Evolutionary conservation across 2,797 vertebrate species (phyloP), one percentile per base, ranked within the genome.

Genomic region (Threskiornis aethiopicus): DNA sequence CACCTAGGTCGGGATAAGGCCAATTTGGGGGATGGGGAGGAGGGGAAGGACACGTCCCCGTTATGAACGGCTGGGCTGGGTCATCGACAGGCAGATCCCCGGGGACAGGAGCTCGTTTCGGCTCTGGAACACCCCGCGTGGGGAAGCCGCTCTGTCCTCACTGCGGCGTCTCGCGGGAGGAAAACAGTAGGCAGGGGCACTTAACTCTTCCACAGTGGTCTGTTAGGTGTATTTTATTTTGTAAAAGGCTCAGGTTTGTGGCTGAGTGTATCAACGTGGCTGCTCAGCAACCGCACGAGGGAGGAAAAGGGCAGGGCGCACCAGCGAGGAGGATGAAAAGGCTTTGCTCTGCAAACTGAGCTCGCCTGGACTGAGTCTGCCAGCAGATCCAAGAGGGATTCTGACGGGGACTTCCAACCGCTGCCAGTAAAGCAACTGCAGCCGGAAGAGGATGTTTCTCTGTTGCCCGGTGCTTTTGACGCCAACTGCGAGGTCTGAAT

Each of bases 141-240:
- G 33, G 33, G 33, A 49, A 59, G 54, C 8, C 0, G 0, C 2
- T 37, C 52, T 21, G 35, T 51, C 29, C 65, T 61, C 54, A 2
- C 42, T 5, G 29, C 1, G 14, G 47, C 18, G 19, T 5, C 55
- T 69, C 37, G 46, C 17, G 29, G 41, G 51, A 67, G 10, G 37
- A 16, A 41, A 82, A 33, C 35, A 13, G 52, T 2, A 24, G 5
- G 9, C 39, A 14, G 33, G 3, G 25, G 51, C 3, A 9, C 44
- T 31, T 21, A 6, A 2, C 28, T 65, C 41, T 28, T 19, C 33
- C 59, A 22, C 29, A 16, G 12, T 5, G 15, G 2, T 31, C 3
- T 39, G 66, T 59, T 26, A 37, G 57, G 57, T 46, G 24, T 37
- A 14, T 47, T 84, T 62, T 26, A n/a, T 49, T 59, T 46, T 21